phyloP scores from a whole-genome alignment of 2,888 invertebrate genomes.

The Philereme transversata region DNA sequence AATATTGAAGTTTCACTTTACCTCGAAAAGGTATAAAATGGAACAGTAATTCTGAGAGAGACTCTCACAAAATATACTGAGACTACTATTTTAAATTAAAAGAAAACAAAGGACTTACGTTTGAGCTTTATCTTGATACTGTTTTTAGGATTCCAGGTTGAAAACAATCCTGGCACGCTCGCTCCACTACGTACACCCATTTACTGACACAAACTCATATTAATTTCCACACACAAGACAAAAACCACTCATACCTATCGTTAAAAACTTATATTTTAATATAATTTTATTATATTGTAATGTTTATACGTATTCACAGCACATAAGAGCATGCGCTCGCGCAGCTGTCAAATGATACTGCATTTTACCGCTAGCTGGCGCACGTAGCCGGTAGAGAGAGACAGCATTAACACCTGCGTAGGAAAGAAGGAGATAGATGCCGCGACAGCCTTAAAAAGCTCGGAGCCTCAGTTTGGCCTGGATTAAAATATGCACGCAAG shows the following conservation, averaged over 20 bases:
- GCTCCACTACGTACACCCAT: conserved; percentile 77
- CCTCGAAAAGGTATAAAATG: too few species aligned
- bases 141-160: conserved; percentile 79
- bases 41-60: too few species aligned
- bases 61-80: too few species aligned
- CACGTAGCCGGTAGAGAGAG: conserved; percentile 34
- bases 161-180: conserved; percentile 76
- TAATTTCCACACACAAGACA: conserved; percentile 47
- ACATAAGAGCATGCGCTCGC: conserved; percentile 71
- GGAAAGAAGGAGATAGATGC: conserved; percentile 19
- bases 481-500: conserved; percentile 53
- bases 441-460: conserved; percentile 62
- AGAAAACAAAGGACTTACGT: conserved; percentile 61
- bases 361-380: conserved; percentile 68
- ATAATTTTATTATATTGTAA: conserved; percentile 36
- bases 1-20: neutral
- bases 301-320: conserved; percentile 49
- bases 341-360: conserved; percentile 73
- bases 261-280: conserved; percentile 35
- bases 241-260: conserved; percentile 36
- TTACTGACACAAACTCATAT: conserved; percentile 72
- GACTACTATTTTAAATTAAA: neutral
- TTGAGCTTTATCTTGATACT: conserved; percentile 81
- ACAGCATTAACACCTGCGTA: conserved; percentile 7
- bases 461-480: conserved; percentile 51